Evolutionary conservation across 2,797 vertebrate genomes (phyloP), one percentile per base, ranked within the genome.

Genomic region (Lindbergichthys nudifrons): DNA sequence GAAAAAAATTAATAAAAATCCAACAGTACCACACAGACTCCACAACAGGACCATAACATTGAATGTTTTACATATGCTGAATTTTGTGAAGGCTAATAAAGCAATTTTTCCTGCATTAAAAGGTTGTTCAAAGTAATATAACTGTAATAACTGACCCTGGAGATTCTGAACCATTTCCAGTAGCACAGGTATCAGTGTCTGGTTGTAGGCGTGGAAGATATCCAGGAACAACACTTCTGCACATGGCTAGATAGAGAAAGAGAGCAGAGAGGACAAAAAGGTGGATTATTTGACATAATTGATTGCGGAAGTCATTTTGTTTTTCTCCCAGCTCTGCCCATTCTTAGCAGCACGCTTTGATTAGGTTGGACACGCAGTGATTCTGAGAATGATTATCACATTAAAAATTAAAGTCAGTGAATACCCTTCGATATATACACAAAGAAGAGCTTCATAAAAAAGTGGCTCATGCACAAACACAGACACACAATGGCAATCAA

Each of bases 151-250:
- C 88, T 88, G 60, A 99, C 98, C 97, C 92, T 98, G 96, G 62
- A 98, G 93, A 82, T 94, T 96, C 41, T 95, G 96, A 91, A 99
- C 96, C 97, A 98, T 99, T 77, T 98, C 97, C 83, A 99, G 93
- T 52, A 98, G 95, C 79, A 98, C 96, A 6, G 97, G 97, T 13
- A 96, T 98, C 89, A 99, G 94, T 10, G 96, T 97, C 82, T 97
- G 97, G 91, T 97, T 97, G 92, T 98, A 98, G 91, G 96, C 97
- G 92, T 98, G 97, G 90, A 99, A 99, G 89, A 99, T 95, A 89
- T 98, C 97, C 90, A 99, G 95, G 92, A 99, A 99, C 75, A 99
- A 92, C n/a, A 98, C 97, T 93, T 98, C 98, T 0, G 96, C 97
- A 82, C 97, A 98, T 0, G 97, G 97, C 98, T 99, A 77, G 73